Evolutionary conservation across 1,140 invertebrate species (phyloP).

Genomic region (Papilio glaucus): DNA sequence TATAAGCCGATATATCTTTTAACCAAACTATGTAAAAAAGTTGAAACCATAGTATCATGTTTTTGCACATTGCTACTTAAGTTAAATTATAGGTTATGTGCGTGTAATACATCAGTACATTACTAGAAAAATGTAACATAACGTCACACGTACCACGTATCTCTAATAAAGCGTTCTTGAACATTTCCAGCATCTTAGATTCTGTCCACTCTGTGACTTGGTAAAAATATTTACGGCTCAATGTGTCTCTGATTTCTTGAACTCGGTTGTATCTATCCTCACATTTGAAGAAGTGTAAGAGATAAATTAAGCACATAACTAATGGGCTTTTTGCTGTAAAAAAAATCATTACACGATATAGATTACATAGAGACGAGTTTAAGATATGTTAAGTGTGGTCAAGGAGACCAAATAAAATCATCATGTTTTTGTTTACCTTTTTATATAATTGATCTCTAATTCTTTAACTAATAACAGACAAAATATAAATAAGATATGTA

Average conservation of each 20-base stretch:
- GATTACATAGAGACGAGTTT: too few relatives aligned
- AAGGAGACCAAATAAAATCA: too few relatives aligned
- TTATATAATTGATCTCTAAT: too few relatives aligned
- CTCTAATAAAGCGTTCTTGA: slow-evolving; percentile 59
- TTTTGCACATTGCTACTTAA: too few relatives aligned
- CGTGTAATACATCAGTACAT: too few relatives aligned
- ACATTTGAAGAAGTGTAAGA: slow-evolving; percentile 77
- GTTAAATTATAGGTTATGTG: too few relatives aligned
- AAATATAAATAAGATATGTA: slow-evolving; percentile 38
- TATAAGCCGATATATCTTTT: too few relatives aligned
- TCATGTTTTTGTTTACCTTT: not conserved
- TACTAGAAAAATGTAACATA: too few relatives aligned
- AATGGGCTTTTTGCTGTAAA: slow-evolving; percentile 76
- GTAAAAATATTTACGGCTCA: slow-evolving; percentile 72
- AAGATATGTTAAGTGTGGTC: too few relatives aligned
- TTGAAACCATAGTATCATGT: too few relatives aligned
- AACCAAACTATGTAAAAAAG: too few relatives aligned
- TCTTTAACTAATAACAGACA: slow-evolving; percentile 20
- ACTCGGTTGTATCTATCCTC: slow-evolving; percentile 69
- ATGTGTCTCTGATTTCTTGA: slow-evolving; percentile 64
- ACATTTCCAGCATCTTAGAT: slow-evolving; percentile 72
- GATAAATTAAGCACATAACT: slow-evolving; percentile 72
- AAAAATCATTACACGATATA: slow-evolving; percentile 35
- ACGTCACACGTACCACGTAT: slow-evolving; percentile 55
- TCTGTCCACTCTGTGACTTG: slow-evolving; percentile 75